These are phyloP conservation scores for Platycheirus albimanus DNA, from an alignment of 2,888 invertebrate species.

Conservation along the genomic window DNA sequence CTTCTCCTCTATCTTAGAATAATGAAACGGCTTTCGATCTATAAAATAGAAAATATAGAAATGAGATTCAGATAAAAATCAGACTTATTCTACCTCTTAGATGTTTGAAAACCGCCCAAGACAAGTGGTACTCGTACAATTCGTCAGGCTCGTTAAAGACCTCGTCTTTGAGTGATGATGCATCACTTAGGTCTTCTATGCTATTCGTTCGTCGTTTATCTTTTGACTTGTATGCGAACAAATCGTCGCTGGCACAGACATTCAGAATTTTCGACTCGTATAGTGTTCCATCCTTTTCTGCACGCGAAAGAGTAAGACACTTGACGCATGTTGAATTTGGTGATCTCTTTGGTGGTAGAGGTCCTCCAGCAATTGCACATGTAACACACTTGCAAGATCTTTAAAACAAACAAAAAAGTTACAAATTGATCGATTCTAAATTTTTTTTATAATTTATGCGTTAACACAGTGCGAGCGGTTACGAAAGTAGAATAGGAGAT, in stretches of 20 bases:
- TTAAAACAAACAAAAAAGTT: neutral
- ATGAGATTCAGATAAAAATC: neutral
- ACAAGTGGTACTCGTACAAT: slow-evolving; percentile 79
- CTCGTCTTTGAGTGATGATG: slow-evolving; percentile 74
- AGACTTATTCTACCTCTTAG: slow-evolving; percentile 76
- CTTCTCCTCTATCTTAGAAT: slow-evolving; percentile 79
- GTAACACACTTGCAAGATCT: slow-evolving; percentile 82
- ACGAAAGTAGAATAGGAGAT: too few species aligned
- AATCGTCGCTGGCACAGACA: slow-evolving; percentile 81
- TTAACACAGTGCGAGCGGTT: too few species aligned
- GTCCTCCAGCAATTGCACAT: slow-evolving; percentile 81
- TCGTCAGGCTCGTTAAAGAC: slow-evolving; percentile 67
- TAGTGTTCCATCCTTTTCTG: slow-evolving; percentile 80
- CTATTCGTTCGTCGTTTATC: slow-evolving; percentile 75
- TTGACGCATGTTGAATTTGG: slow-evolving; percentile 79
- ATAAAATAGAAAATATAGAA: slow-evolving; percentile 7
- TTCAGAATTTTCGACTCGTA: slow-evolving; percentile 81
- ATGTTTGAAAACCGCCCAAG: slow-evolving; percentile 82
- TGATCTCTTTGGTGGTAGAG: slow-evolving; percentile 77
- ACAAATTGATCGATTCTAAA: slow-evolving; percentile 14
- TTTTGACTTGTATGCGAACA: slow-evolving; percentile 75
- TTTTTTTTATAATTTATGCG: neutral
- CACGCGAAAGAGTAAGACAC: slow-evolving; percentile 80
- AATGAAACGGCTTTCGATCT: slow-evolving; percentile 80
- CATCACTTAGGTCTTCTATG: slow-evolving; percentile 76